Base-by-base conservation (phyloP, 2,797 vertebrate species). In the Spea hammondii region DNA sequence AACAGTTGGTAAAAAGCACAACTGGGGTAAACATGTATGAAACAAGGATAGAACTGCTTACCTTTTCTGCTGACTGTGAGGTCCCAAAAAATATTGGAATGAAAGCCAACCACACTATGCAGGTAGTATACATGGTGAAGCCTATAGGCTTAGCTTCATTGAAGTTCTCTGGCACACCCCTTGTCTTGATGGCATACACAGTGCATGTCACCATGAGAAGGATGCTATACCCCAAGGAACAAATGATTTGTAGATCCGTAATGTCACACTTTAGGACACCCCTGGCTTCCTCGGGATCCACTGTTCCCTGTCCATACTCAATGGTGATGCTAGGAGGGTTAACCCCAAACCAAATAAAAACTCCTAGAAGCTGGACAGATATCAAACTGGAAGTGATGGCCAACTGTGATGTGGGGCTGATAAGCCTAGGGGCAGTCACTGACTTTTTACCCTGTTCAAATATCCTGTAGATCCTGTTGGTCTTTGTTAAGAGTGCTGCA, bases 41-140 rank as follows among this genome's bases (percentile, higher is more conserved):
- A 50, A 48, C 6, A 48, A 2, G 44, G 47, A 45, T 84, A 10
- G 8, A 85, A 75, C 70, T 83, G 89, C 94, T 94, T 95, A 99
- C 98, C 95, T 99, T 99, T 90, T 99, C 98, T 0, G 97, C 96
- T 77, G 98, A 99, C 88, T 99, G 97, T 59, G 98, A 97, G 50
- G 98, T 99, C 91, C 98, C 97, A 92, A 99, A 99, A 94, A 99
- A 99, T 89, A 99, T 99, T 11, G 98, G 98, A 88, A 99, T 99
- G 92, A 99, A 99, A 89, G 98, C 97, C 88, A 99, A 93, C 97
- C 98, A 99, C 46, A 99, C 97, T 87, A 99, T 99, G 91, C 98
- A 99, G 60, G 97, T 99, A 81, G 97, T 99, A 89, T 99, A 99
- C 98, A 99, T 99, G 83, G 98, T 99, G 91, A 99, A 99, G 88